phyloP scores from a whole-genome alignment of 2,888 invertebrate genomes.

The Leucophenga maculata region DNA sequence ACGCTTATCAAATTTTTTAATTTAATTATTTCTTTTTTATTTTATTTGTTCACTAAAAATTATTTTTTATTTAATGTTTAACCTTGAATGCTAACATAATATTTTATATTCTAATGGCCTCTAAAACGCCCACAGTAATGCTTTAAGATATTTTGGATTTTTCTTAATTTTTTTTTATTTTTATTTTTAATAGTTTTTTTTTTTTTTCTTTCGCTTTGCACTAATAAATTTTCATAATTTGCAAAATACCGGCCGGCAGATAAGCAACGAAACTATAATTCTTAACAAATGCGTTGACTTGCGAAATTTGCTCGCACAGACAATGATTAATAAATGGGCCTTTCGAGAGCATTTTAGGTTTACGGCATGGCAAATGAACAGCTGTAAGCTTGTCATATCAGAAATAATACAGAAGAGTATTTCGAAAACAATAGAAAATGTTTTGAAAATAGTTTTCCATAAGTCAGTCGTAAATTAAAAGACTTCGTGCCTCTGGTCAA shows the following conservation, averaged over 20 bases:
- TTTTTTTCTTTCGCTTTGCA: slow-evolving; percentile 31
- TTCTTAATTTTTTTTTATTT: background rate
- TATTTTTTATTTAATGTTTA: slow-evolving; percentile 14
- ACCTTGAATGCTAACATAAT: slow-evolving; percentile 15
- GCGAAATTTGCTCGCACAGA: background rate
- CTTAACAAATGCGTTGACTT: slow-evolving; percentile 9
- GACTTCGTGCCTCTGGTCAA: no score
- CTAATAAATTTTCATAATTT: slow-evolving; percentile 33
- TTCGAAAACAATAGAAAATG: no score
- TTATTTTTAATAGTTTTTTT: background rate
- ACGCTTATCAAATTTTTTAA: no score
- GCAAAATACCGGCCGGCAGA: slow-evolving; percentile 40
- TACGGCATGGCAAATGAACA: background rate
- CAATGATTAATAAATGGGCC: slow-evolving; percentile 11
- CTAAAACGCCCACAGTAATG: slow-evolving; percentile 6
- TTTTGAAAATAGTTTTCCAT: no score
- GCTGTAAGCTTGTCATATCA: no score
- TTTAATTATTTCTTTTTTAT: no score
- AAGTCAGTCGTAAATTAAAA: no score
- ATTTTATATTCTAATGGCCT: slow-evolving; percentile 7
- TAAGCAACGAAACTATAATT: slow-evolving; percentile 4
- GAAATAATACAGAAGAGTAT: background rate
- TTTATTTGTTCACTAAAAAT: no score
- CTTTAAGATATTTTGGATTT: background rate
- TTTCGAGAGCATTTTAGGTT: no score